These are phyloP conservation scores for Cylindroiulus punctatus DNA, from an alignment of 2,888 invertebrate species.

Conservation along the genomic window DNA sequence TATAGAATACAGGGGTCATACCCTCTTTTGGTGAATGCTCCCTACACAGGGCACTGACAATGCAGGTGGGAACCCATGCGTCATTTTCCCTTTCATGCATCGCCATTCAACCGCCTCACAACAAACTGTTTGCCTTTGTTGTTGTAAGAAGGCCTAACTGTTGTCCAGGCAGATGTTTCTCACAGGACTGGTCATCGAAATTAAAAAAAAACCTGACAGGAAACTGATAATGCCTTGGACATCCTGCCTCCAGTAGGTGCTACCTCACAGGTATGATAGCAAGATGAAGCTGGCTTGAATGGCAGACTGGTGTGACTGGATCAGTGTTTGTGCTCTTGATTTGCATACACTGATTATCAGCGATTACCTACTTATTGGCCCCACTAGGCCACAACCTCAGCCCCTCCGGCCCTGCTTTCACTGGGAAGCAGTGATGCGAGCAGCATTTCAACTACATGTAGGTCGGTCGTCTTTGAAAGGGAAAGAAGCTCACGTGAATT, in stretches of 20 bases:
- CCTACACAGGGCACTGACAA: neutral
- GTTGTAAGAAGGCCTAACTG: neutral
- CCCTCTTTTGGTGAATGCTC: slow-evolving; percentile 3
- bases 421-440: neutral
- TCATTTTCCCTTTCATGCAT: neutral
- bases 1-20: neutral
- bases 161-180: neutral
- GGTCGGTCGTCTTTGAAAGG: neutral
- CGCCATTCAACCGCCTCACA: neutral
- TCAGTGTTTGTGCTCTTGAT: neutral
- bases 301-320: neutral
- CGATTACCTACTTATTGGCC: neutral
- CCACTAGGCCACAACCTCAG: neutral
- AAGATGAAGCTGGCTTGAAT: neutral
- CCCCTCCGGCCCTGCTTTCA: neutral
- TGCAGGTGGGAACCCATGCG: neutral
- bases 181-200: neutral
- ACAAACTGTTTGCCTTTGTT: neutral
- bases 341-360: neutral
- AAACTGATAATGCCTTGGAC: neutral
- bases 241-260: neutral
- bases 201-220: neutral
- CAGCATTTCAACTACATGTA: neutral
- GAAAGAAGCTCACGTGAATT: neutral
- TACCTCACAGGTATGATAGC: neutral